These are phyloP conservation scores for Pseudococcus jackbeardsleyi DNA, from an alignment of 2,888 invertebrate species.

Conservation along the genomic window DNA sequence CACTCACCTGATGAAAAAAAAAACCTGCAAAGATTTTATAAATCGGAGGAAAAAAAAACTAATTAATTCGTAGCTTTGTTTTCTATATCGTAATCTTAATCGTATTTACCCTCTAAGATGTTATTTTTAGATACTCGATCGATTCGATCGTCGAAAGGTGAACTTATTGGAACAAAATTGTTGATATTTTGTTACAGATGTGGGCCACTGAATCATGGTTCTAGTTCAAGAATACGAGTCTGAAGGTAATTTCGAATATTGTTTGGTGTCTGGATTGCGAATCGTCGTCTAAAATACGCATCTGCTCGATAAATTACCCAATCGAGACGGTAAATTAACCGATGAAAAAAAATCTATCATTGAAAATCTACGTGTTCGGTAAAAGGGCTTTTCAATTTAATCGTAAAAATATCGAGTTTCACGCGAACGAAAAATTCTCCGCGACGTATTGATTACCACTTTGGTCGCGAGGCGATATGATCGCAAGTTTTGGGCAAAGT, in stretches of 20 bases:
- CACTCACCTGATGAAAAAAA: not conserved
- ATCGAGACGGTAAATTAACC: not conserved
- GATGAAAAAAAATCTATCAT: too few relatives aligned
- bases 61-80: constrained; percentile 8
- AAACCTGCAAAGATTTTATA: not conserved
- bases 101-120: not conserved
- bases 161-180: not conserved
- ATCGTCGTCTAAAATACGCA: not conserved
- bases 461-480: not conserved
- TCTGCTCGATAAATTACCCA: not conserved
- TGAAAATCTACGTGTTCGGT: too few relatives aligned
- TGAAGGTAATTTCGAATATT: constrained; percentile 30
- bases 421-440: not conserved
- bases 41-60: not conserved
- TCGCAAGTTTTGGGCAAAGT: not conserved
- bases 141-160: not conserved
- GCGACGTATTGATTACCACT: not conserved
- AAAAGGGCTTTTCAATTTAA: not conserved
- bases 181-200: constrained; percentile 37
- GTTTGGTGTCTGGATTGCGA: not conserved
- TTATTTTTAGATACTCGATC: not conserved
- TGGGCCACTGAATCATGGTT: constrained; percentile 38
- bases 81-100: not conserved
- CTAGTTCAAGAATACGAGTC: not conserved
- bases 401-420: constrained; percentile 29